A percentile compares a stretch with the other conserved stretches of the same genome.
Evolutionary conservation across 2,797 vertebrate genomes (phyloP).

Genomic region (Schizothorax lantsangensis): DNA sequence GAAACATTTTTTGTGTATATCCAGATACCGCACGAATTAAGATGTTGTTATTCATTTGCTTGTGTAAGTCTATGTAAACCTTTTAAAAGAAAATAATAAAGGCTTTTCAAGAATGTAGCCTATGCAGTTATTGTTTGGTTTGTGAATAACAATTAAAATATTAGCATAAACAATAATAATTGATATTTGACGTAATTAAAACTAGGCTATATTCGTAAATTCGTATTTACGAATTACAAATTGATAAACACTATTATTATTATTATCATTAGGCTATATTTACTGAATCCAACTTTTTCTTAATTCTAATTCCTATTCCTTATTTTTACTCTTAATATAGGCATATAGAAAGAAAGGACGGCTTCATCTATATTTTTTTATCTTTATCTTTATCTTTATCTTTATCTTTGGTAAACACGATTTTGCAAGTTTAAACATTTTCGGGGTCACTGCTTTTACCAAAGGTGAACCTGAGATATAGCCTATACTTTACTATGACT

Average conservation of each 20-base stretch:
- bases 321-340: neutral
- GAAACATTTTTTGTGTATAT: neutral
- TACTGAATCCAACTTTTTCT: neutral
- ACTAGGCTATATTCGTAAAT: neutral
- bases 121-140: conserved; percentile 22
- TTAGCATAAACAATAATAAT: neutral
- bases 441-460: neutral
- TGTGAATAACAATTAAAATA: neutral
- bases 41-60: neutral
- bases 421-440: neutral
- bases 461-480: neutral
- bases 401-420: neutral
- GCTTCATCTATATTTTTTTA: too few relatives aligned
- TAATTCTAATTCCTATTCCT: neutral
- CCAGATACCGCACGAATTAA: neutral
- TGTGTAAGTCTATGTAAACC: conserved; percentile 38
- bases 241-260: neutral
- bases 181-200: neutral
- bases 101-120: conserved; percentile 8
- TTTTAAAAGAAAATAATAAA: conserved; percentile 54
- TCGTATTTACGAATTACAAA: neutral
- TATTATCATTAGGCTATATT: neutral
- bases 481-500: neutral
- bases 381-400: too few relatives aligned
- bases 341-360: neutral